Evolutionary conservation across 1,140 invertebrate species (phyloP).

Genomic region (Leptopilina clavipes): DNA sequence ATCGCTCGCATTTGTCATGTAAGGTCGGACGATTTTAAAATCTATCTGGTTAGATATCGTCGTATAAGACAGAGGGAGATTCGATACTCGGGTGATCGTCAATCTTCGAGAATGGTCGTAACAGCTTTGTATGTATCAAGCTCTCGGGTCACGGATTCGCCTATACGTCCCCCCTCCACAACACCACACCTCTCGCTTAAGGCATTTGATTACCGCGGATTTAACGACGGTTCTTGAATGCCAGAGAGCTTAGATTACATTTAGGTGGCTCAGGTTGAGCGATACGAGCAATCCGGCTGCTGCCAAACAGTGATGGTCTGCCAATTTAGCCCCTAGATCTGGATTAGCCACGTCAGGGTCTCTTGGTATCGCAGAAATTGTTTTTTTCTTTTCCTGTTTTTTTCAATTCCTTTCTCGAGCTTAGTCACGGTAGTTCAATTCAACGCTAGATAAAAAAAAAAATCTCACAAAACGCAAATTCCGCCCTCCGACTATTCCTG

Average conservation of each 20-base stretch:
- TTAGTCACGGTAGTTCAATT: constrained; percentile 11
- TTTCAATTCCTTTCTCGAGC: constrained; percentile 2
- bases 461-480: no score
- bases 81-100: constrained; percentile 11
- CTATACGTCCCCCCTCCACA: neutral
- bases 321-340: constrained; percentile 50
- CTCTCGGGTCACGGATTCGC: constrained; percentile 53
- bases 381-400: neutral
- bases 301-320: constrained; percentile 21
- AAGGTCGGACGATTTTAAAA: constrained; percentile 20
- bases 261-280: constrained; percentile 47
- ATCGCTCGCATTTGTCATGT: constrained; percentile 23
- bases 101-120: constrained; percentile 32
- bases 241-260: constrained; percentile 47
- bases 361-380: constrained; percentile 5
- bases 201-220: constrained; percentile 60
- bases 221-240: constrained; percentile 56
- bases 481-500: neutral
- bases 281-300: neutral
- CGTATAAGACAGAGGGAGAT: constrained; percentile 16
- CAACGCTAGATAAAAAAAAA: constrained; percentile 1
- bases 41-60: constrained; percentile 23
- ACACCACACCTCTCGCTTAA: neutral
- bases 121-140: constrained; percentile 42
- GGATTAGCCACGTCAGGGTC: constrained; percentile 42